phyloP scores from a whole-genome alignment of 2,113 vertebrate species.

The Alethe diademata region DNA sequence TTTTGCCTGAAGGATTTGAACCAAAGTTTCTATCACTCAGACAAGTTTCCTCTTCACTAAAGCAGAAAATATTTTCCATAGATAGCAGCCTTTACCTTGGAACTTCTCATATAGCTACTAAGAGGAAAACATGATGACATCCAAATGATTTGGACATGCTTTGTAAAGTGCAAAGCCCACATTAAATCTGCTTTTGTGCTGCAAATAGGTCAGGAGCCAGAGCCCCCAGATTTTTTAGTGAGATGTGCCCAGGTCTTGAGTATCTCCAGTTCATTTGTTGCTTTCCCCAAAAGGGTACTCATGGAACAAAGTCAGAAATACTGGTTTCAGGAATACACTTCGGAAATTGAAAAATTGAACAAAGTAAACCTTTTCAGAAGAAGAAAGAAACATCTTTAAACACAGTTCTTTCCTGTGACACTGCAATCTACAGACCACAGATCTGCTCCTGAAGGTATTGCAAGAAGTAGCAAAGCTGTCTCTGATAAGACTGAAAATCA shows the following conservation, averaged over 20 bases:
- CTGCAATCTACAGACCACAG: neutral
- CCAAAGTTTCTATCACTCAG: neutral
- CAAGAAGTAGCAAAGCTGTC: neutral
- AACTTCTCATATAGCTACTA: neutral
- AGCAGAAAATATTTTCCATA: neutral
- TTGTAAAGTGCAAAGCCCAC: neutral
- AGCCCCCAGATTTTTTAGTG: neutral
- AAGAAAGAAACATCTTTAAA: neutral
- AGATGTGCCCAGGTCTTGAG: neutral
- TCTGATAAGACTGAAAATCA: neutral
- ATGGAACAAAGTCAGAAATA: neutral
- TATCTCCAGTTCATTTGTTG: neutral
- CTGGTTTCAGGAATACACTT: neutral
- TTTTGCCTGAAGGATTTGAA: neutral
- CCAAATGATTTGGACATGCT: neutral
- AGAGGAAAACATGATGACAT: neutral
- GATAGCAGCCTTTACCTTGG: neutral
- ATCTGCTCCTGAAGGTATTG: neutral
- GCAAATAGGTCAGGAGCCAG: neutral
- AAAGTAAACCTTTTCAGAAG: neutral
- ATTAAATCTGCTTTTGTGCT: neutral
- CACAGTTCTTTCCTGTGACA: neutral
- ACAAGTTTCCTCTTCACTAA: neutral
- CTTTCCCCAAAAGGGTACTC: neutral
- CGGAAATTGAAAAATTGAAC: neutral